These are phyloP conservation scores for Bergia sp. DNA, from an alignment of 92 coral and sea anemone genomes.

Conservation along the genomic window DNA sequence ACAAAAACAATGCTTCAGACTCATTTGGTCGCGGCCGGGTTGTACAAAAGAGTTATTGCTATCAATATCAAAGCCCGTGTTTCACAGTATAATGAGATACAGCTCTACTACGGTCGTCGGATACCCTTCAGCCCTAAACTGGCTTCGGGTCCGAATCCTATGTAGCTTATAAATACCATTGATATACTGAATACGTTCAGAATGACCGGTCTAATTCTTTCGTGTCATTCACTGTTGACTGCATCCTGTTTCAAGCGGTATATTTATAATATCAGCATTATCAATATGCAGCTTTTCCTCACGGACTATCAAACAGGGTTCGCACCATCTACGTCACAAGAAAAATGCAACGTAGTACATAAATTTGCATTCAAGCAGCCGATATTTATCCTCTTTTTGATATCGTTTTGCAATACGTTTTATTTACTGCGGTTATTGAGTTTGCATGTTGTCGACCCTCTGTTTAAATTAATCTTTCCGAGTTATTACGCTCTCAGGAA, in stretches of 20 bases:
- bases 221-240: not conserved
- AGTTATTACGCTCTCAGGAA: not conserved
- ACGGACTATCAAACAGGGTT: not conserved
- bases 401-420: not conserved
- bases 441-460: not conserved
- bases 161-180: too few species aligned
- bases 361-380: not conserved
- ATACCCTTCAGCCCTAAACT: too few species aligned
- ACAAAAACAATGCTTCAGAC: too few species aligned
- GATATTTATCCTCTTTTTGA: too few species aligned
- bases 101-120: too few species aligned
- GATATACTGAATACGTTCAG: not conserved
- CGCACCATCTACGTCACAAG: not conserved
- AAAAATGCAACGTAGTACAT: not conserved
- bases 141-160: not conserved
- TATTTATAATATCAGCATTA: too few species aligned
- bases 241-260: not conserved
- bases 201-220: too few species aligned
- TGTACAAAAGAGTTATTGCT: too few species aligned
- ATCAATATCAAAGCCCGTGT: too few species aligned
- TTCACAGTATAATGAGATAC: too few species aligned
- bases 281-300: not conserved
- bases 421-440: not conserved
- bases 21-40: too few species aligned
- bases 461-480: slow-evolving; percentile 7